phyloP scores from a whole-genome alignment of 2,113 vertebrate species.

The Mastomys coucha region DNA sequence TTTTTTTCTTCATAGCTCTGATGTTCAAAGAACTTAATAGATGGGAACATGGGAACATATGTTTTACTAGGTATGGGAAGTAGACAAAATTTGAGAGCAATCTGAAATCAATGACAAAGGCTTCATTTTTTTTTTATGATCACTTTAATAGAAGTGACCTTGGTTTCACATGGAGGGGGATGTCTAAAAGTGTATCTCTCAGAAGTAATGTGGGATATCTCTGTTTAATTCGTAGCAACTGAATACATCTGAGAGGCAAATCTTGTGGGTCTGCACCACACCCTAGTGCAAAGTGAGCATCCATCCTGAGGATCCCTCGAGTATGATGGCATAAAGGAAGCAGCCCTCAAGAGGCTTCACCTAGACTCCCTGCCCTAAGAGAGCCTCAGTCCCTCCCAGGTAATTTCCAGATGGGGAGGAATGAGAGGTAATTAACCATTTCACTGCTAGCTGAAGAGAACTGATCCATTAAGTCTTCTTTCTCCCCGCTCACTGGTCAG shows the following conservation, averaged over 20 bases:
- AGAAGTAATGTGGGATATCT: background rate
- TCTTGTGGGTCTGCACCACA: background rate
- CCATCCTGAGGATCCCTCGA: constrained; percentile 2
- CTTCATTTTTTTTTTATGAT: background rate
- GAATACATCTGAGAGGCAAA: background rate
- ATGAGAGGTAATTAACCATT: constrained; percentile 45
- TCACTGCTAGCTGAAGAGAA: constrained; percentile 27
- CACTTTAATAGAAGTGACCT: constrained; percentile 1
- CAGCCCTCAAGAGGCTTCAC: background rate
- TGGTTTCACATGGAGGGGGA: background rate
- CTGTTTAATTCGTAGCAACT: constrained; percentile 50
- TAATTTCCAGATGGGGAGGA: background rate
- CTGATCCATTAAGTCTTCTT: background rate
- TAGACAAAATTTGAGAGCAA: background rate
- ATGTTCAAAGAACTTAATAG: constrained; percentile 73
- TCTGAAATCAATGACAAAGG: constrained; percentile 2
- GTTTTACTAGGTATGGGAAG: constrained; percentile 33
- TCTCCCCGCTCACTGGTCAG: background rate
- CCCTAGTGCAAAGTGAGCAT: background rate
- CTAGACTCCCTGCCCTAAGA: background rate
- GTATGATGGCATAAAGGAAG: background rate
- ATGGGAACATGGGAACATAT: constrained; percentile 62
- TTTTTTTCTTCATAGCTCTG: background rate
- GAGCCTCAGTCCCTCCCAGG: background rate
- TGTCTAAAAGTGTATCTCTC: constrained; percentile 29